A percentile compares a stretch with the other conserved stretches of the same genome.
phyloP scores from a whole-genome alignment of 1,140 invertebrate species.

The Rhopalosiphum padi region DNA sequence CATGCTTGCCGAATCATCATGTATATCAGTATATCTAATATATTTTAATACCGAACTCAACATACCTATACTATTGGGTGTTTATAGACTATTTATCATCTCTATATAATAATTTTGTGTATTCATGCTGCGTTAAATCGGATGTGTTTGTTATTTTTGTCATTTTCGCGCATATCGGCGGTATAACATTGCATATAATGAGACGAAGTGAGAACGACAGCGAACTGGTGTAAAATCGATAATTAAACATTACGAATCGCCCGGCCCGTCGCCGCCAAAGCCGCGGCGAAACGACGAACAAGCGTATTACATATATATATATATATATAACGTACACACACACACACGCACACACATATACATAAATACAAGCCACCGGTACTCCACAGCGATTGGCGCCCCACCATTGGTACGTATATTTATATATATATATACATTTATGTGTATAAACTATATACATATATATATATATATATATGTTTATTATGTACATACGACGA shows the following conservation, averaged over 20 bases:
- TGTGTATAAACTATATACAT: neutral
- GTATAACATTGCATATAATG: neutral
- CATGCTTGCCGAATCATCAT: no score
- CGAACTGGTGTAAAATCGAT: neutral
- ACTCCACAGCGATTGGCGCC: slow-evolving; percentile 21
- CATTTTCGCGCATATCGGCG: neutral
- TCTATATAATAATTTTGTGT: no score
- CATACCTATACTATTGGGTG: no score
- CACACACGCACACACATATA: neutral
- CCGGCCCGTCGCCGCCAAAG: neutral
- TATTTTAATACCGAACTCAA: no score
- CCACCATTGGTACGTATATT: neutral
- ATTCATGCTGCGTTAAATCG: neutral
- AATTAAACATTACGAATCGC: slow-evolving; percentile 47
- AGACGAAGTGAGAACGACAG: neutral
- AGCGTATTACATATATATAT: neutral
- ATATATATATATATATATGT: neutral
- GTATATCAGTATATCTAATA: no score
- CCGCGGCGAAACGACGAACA: neutral
- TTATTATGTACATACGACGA: neutral
- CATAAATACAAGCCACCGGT: no score
- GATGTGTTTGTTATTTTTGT: neutral
- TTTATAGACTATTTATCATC: no score
- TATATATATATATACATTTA: neutral
- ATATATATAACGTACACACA: neutral